Base-by-base conservation (phyloP, 2,797 vertebrate genomes). In the Dryobates pubescens region DNA sequence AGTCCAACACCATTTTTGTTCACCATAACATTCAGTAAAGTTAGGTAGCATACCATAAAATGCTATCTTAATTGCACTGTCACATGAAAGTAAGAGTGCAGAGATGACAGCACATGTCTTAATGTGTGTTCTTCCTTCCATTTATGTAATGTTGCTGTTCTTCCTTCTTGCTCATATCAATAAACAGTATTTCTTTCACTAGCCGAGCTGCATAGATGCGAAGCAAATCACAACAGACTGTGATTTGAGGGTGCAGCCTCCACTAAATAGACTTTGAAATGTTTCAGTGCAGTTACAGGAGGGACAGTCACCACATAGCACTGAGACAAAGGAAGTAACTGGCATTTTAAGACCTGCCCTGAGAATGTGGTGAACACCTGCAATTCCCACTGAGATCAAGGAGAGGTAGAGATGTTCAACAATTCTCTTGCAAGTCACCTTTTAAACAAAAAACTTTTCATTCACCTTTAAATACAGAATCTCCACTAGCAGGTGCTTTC, bases 61-160 rank as follows among this genome's bases (percentile, higher is more conserved):
- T 27, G 11, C 16, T 53, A 8, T 34, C 38, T 72, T 30, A 49
- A 58, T 49, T 54, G 19, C 30, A 3, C 17, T 13, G 13, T 32
- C n/a, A n/a, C 1, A 1, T n/a, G 34, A 63, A 75, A 64, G 23
- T 38, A 1, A 0, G 7, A 49, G 13, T 9, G 13, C 6, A n/a
- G 38, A 64, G n/a, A 27, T 20, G 16, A 58, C 10, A 70, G 18
- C 38, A 61, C 10, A 2, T 30, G 30, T 30, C 43, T 53, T 47
- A 12, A 19, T 27, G 2, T 5, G 2, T 10, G 16, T 61, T 6
- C 13, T 34, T 24, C 17, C 15, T 86, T 2, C 2, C 17, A 13
- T 7, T 8, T 69, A 9, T 30, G 2, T 47, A 17, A 22, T 49
- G 22, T 49, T 49, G 47, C 47, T 49, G 47, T 49, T 49, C 47